These are phyloP conservation scores for Eublepharis macularius DNA, from an alignment of 2,113 vertebrate species.

Conservation along the genomic window DNA sequence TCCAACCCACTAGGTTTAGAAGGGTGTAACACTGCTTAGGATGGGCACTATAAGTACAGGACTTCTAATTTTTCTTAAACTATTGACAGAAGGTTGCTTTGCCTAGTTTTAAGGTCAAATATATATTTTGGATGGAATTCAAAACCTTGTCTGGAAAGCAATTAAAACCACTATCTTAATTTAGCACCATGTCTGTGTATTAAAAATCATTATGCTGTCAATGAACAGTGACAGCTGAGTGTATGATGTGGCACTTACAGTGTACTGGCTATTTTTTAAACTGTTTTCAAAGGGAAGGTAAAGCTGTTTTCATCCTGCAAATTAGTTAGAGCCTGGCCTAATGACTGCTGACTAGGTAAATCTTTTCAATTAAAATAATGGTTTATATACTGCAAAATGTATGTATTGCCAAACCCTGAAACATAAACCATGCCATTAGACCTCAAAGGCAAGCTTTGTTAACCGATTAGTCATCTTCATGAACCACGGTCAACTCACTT, in stretches of 20 bases:
- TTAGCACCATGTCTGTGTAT: not conserved
- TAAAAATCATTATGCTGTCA: conserved; percentile 5
- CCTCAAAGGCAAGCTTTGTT: conserved; percentile 41
- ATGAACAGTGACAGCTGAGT: not conserved
- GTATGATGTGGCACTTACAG: not conserved
- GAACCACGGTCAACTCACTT: not conserved
- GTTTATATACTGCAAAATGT: conserved; percentile 53
- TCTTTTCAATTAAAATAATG: conserved; percentile 50
- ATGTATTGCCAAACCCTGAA: conserved; percentile 50
- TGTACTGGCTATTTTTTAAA: conserved; percentile 12
- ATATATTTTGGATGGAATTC: not conserved
- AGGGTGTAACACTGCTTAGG: too few species aligned
- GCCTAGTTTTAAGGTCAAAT: not conserved
- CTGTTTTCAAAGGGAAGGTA: not conserved
- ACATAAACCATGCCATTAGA: conserved; percentile 21
- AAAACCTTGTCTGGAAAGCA: not conserved
- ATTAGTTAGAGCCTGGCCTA: conserved; percentile 42
- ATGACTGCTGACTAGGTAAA: conserved; percentile 44
- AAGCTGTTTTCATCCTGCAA: not conserved
- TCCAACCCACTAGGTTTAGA: too few species aligned
- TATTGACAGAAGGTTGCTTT: not conserved
- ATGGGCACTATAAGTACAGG: not conserved
- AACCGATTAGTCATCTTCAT: conserved; percentile 4
- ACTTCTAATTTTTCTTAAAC: not conserved
- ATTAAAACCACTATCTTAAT: not conserved